Percentiles rank a stretch among this genome's conserved stretches.
phyloP scores from a whole-genome alignment of 2,797 vertebrate genomes.

The Urocyon cinereoargenteus region DNA sequence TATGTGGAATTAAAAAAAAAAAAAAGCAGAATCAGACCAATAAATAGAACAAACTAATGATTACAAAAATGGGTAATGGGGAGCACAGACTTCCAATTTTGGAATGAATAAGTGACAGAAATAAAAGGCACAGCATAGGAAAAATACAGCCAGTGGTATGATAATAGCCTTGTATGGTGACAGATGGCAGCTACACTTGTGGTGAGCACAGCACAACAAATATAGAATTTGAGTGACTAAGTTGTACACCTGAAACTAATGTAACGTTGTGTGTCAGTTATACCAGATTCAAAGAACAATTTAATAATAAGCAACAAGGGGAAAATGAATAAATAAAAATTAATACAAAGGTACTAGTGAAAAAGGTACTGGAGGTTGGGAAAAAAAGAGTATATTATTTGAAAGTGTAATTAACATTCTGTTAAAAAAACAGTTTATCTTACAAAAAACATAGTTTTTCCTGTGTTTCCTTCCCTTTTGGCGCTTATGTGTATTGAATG shows the following conservation, averaged over 20 bases:
- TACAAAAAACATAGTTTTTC: not conserved
- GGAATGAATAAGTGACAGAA: not conserved
- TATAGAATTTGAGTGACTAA: not conserved
- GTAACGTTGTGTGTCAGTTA: not conserved
- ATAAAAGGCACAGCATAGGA: not conserved
- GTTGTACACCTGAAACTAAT: not conserved
- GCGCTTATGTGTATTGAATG: not conserved
- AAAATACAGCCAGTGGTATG: not conserved
- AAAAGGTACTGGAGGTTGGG: slow-evolving; percentile 40
- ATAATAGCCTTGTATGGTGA: not conserved
- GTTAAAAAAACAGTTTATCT: slow-evolving; percentile 10
- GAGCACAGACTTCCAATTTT: not conserved
- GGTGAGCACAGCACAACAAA: not conserved
- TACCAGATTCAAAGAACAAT: not conserved
- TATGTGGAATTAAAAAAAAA: not conserved
- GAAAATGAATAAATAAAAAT: not conserved
- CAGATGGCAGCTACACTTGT: not conserved
- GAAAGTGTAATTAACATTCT: not conserved
- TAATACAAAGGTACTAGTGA: not conserved
- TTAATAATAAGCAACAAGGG: not conserved
- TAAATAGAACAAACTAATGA: not conserved
- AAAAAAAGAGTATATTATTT: not conserved
- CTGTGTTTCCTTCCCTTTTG: not conserved
- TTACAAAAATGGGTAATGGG: not conserved
- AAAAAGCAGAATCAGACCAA: not conserved